Conservation (phyloP, 2,113 vertebrate species). For the Phycodurus eques region DNA sequence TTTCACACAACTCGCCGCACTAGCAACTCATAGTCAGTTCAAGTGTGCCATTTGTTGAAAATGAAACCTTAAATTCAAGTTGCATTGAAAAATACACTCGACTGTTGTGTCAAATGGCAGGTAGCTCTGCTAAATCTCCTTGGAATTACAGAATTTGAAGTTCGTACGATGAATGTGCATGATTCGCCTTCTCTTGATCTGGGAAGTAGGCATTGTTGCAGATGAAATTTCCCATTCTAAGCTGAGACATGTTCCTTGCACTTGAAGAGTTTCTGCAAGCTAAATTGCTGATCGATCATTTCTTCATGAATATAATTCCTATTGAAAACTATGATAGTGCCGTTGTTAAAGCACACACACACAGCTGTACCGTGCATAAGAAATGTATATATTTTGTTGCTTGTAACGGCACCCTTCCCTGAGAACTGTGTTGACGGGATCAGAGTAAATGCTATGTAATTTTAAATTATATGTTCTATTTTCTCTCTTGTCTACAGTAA, state of each 20-base stretch:
- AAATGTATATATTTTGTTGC: conserved; percentile 29
- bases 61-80: background rate
- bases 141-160: too few relatives aligned
- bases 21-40: background rate
- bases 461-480: background rate
- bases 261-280: too few relatives aligned
- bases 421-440: conserved; percentile 5
- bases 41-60: background rate
- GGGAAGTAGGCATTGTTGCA: too few relatives aligned
- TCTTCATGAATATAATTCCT: too few relatives aligned
- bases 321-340: background rate
- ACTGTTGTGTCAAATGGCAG: too few relatives aligned
- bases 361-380: conserved; percentile 7
- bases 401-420: conserved; percentile 13
- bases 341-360: conserved; percentile 1
- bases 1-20: background rate
- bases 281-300: too few relatives aligned
- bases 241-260: too few relatives aligned
- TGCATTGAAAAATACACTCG: too few relatives aligned
- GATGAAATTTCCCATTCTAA: too few relatives aligned
- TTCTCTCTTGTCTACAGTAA: background rate
- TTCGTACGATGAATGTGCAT: too few relatives aligned
- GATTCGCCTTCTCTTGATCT: too few relatives aligned
- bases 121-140: too few relatives aligned
- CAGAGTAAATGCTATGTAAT: background rate